These are phyloP conservation scores for Campoplex nolae DNA, from an alignment of 2,888 invertebrate genomes.

Conservation along the genomic window DNA sequence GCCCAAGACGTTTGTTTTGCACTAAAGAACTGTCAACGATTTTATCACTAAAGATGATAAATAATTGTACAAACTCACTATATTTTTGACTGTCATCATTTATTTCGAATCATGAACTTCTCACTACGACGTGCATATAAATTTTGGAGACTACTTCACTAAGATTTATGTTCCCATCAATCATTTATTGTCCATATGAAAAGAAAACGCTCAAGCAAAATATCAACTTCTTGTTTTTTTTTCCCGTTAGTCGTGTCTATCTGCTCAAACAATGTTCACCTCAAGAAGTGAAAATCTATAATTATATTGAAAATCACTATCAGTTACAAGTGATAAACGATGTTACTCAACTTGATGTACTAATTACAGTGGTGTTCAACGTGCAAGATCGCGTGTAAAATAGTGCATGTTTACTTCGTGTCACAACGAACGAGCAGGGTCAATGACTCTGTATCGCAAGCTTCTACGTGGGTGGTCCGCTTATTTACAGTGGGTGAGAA, in stretches of 20 bases:
- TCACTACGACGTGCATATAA: not conserved
- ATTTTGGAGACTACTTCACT: not conserved
- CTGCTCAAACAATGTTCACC: not conserved
- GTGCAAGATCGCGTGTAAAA: constrained; percentile 21
- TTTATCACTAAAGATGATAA: constrained; percentile 16
- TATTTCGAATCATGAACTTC: constrained; percentile 3
- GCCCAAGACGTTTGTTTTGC: constrained; percentile 38
- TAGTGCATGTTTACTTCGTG: constrained; percentile 25
- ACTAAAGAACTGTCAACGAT: constrained; percentile 31
- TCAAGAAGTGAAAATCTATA: not conserved
- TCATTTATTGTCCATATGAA: not conserved
- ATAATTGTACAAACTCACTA: constrained; percentile 9
- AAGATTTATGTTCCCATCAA: constrained; percentile 15
- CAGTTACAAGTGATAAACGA: not conserved
- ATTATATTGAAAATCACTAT: not conserved
- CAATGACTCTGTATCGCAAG: constrained; percentile 75
- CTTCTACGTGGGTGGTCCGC: constrained; percentile 78
- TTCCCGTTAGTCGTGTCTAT: not conserved
- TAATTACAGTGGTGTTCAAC: not conserved
- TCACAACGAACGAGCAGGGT: constrained; percentile 73
- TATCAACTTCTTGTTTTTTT: not conserved
- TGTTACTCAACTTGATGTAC: not conserved
- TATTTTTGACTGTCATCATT: constrained; percentile 1
- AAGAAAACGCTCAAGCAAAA: not conserved
- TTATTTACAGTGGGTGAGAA: constrained; percentile 78